phyloP scores from a whole-genome alignment of 2,888 invertebrate species.

The Heteromyza rotundicornis region DNA sequence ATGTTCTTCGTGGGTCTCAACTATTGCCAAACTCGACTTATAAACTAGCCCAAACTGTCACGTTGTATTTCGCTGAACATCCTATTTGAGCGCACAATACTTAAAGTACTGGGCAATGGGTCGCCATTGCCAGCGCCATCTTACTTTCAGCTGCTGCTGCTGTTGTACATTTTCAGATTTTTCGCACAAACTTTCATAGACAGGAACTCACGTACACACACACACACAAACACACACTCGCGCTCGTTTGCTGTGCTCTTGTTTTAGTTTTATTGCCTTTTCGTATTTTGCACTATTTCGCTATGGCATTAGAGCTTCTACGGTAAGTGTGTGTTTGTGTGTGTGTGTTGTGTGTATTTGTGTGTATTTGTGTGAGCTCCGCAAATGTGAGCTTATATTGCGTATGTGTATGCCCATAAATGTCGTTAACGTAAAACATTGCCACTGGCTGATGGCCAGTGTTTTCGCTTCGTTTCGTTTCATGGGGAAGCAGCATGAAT shows the following conservation, averaged over 20 bases:
- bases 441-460: conserved; percentile 18
- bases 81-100: background rate
- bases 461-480: background rate
- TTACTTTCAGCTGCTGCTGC: background rate
- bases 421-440: conserved; percentile 23
- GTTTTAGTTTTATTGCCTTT: conserved; percentile 36
- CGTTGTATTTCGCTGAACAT: background rate
- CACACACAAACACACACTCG: conserved; percentile 20
- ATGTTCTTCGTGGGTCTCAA: too few relatives aligned
- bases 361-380: background rate
- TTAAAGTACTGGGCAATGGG: background rate
- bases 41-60: background rate
- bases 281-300: too few relatives aligned
- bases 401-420: conserved; percentile 20
- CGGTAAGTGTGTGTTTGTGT: background rate
- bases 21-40: too few relatives aligned
- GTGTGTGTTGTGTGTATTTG: conserved; percentile 6
- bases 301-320: too few relatives aligned
- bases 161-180: conserved; percentile 7
- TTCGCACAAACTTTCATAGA: background rate
- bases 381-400: too few relatives aligned
- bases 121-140: background rate
- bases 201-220: conserved; percentile 7
- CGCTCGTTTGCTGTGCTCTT: too few relatives aligned
- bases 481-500: conserved; percentile 33